Evolutionary conservation across 2,113 vertebrate species (phyloP), one percentile per base, ranked within the genome.

Genomic region (Delphinus delphis): DNA sequence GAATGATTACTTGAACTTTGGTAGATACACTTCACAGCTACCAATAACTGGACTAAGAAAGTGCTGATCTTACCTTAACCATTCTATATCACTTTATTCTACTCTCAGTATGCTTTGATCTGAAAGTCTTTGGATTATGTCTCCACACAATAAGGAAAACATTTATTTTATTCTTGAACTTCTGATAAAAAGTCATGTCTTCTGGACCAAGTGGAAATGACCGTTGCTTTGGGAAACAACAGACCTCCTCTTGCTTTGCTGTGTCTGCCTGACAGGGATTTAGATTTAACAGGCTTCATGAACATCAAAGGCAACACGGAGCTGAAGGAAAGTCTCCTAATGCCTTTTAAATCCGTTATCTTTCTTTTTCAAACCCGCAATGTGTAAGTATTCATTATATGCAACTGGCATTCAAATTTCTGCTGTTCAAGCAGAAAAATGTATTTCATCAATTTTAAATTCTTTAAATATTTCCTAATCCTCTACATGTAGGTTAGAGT

Each of bases 401-500:
- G 47, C 74, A 96, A 55, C 74, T 77, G 90, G 70, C 47, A 96
- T 95, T 97, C 94, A 96, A 28, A 93, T 93, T 97, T 97, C 81
- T 98, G 96, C 93, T 97, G 47, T 93, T 92, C 58, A 93, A 90
- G 94, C 83, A 97, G 90, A 96, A 97, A 97, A 86, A 58, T 62
- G 82, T 88, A 55, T 96, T 96, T 96, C 67, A 88, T 90, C 88
- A 88, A 76, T 88, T 97, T 97, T 94, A 95, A 79, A 86, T 93
- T 93, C 36, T 94, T 91, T 91, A 90, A 95, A 90, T 92, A 93
- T 93, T 91, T 92, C 55, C 70, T 77, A 81, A 96, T 93, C 70
- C 60, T 90, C 71, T 81, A 55, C 28, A 77, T 23, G 53, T 82
- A 88, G 60, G 44, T 79, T 87, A 83, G n/a, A 44, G 4, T 76